phyloP scores from a whole-genome alignment of 2,113 vertebrate genomes.

The Epinephelus cyanopodus region DNA sequence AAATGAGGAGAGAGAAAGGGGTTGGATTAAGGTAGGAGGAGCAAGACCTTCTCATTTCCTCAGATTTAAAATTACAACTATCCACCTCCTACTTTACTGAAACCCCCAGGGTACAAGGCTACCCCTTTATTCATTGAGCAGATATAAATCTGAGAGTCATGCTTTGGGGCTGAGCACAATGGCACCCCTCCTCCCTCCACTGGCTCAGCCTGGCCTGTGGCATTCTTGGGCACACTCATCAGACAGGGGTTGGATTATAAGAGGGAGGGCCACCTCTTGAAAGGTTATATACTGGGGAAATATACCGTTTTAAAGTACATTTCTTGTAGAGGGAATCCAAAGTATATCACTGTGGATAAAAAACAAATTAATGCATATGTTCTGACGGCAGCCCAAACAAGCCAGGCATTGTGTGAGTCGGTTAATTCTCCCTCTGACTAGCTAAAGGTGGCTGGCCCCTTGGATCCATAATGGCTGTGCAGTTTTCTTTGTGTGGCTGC shows the following conservation, averaged over 20 bases:
- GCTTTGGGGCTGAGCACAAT: slow-evolving; percentile 77
- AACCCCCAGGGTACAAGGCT: slow-evolving; percentile 73
- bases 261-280: not conserved
- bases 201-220: slow-evolving; percentile 65
- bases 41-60: slow-evolving; percentile 69
- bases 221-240: slow-evolving; percentile 65
- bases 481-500: slow-evolving; percentile 71
- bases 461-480: slow-evolving; percentile 69
- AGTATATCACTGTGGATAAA: slow-evolving; percentile 4
- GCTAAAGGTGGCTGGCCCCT: slow-evolving; percentile 74
- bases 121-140: slow-evolving; percentile 72
- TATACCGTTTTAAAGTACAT: not conserved
- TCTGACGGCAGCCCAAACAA: slow-evolving; percentile 43
- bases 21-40: slow-evolving; percentile 62
- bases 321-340: slow-evolving; percentile 3
- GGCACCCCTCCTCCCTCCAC: slow-evolving; percentile 46
- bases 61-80: slow-evolving; percentile 74
- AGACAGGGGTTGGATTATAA: slow-evolving; percentile 34
- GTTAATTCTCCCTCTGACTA: slow-evolving; percentile 65
- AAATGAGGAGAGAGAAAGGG: slow-evolving; percentile 18
- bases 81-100: slow-evolving; percentile 60
- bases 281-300: slow-evolving; percentile 23
- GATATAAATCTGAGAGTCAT: slow-evolving; percentile 82
- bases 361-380: slow-evolving; percentile 9
- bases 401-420: slow-evolving; percentile 34